Conservation (phyloP, 2,797 vertebrate genomes). For the Jordanella pulchra region DNA sequence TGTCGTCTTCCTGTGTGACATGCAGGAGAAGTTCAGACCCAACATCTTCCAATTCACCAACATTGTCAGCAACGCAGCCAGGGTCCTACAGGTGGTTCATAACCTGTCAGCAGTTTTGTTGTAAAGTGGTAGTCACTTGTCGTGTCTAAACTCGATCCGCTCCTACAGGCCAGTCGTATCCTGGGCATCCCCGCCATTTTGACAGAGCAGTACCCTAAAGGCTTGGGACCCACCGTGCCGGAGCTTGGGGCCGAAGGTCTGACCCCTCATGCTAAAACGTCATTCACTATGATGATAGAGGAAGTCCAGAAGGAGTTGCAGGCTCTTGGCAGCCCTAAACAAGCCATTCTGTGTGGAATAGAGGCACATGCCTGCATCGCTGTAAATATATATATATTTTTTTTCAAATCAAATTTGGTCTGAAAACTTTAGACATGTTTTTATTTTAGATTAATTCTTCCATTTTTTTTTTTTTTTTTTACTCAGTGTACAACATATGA, state of each 20-base stretch:
- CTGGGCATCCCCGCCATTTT: constrained; percentile 83
- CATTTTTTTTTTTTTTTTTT: constrained; percentile 26
- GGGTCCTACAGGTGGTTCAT: constrained; percentile 84
- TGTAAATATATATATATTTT: constrained; percentile 68
- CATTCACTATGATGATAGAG: constrained; percentile 88
- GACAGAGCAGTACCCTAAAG: constrained; percentile 91
- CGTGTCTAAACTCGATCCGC: background rate
- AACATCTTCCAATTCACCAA: constrained; percentile 85
- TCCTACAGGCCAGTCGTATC: constrained; percentile 78
- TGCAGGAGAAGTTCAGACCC: constrained; percentile 91
- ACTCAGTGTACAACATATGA: constrained; percentile 86
- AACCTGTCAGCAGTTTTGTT: background rate
- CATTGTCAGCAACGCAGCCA: constrained; percentile 85
- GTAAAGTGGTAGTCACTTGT: background rate
- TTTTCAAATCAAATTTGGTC: background rate
- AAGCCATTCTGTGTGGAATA: constrained; percentile 89
- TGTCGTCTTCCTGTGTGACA: constrained; percentile 88
- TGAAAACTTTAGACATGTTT: background rate
- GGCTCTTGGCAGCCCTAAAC: constrained; percentile 77
- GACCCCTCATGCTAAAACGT: constrained; percentile 82
- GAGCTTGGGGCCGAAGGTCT: constrained; percentile 84
- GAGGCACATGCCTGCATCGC: constrained; percentile 90
- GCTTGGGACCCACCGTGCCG: constrained; percentile 87
- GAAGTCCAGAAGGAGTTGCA: constrained; percentile 75
- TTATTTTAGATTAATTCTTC: background rate